Conservation (phyloP, 2,888 invertebrate genomes). For the Allygus modestus region DNA sequence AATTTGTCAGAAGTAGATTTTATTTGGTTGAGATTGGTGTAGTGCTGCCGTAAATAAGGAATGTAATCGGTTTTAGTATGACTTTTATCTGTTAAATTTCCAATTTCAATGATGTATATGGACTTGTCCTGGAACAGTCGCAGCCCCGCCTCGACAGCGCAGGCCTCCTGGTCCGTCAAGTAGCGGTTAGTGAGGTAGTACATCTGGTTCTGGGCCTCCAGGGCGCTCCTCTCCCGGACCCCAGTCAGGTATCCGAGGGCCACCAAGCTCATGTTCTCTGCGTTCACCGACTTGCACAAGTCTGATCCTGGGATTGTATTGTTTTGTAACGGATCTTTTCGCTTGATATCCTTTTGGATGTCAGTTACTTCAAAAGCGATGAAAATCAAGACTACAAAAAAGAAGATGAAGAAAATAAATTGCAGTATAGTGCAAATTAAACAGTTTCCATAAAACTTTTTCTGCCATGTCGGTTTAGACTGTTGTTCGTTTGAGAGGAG, state of each 20-base stretch:
- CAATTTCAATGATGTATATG: conserved; percentile 64
- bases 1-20: conserved; percentile 58
- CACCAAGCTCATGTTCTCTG: conserved; percentile 40
- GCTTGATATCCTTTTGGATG: neutral
- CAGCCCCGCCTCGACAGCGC: conserved; percentile 64
- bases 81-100: neutral
- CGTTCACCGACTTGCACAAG: conserved; percentile 47
- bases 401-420: neutral
- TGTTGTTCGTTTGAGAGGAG: neutral
- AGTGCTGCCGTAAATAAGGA: conserved; percentile 53
- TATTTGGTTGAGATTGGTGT: conserved; percentile 62
- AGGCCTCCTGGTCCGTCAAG: conserved; percentile 61
- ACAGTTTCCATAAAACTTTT: neutral
- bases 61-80: conserved; percentile 39
- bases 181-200: conserved; percentile 58
- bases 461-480: neutral
- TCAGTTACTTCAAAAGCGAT: conserved; percentile 5
- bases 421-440: neutral
- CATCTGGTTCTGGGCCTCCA: conserved; percentile 61
- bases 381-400: conserved; percentile 28
- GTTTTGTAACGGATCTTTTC: neutral
- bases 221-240: neutral
- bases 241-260: conserved; percentile 48
- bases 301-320: conserved; percentile 42
- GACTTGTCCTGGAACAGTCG: conserved; percentile 60